Evolutionary conservation across 2,797 vertebrate species (phyloP).

Genomic region (Onychomys arenicola): DNA sequence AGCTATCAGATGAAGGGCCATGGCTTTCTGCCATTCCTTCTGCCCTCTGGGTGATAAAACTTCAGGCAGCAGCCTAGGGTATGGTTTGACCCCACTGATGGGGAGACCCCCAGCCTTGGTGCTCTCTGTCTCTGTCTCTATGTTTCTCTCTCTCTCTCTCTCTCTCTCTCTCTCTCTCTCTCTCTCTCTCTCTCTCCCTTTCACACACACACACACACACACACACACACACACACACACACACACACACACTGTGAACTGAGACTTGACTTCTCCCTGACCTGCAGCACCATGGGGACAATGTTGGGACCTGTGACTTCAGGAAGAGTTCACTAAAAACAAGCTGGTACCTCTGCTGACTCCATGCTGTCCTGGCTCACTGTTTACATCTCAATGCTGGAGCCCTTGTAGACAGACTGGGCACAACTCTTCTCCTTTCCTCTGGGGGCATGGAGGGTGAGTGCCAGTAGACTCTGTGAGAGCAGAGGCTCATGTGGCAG

Average conservation of each 20-base stretch:
- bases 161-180: too few relatives aligned
- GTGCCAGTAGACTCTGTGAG: background rate
- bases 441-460: background rate
- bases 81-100: background rate
- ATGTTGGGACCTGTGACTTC: background rate
- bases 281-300: background rate
- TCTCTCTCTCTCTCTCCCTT: too few relatives aligned
- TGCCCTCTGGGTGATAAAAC: background rate
- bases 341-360: background rate
- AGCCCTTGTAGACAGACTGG: background rate
- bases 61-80: background rate
- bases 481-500: background rate
- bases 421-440: background rate
- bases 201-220: too few relatives aligned
- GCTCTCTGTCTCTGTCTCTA: accelerated
- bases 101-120: background rate
- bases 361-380: background rate
- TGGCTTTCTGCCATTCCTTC: background rate
- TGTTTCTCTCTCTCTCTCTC: too few relatives aligned
- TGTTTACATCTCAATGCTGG: background rate
- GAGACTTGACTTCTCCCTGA: background rate
- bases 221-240: too few relatives aligned
- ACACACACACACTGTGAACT: background rate
- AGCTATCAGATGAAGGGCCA: background rate
- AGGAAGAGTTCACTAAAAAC: background rate